phyloP scores from a whole-genome alignment of 1,140 invertebrate genomes.

The Sarcophaga bullata region DNA sequence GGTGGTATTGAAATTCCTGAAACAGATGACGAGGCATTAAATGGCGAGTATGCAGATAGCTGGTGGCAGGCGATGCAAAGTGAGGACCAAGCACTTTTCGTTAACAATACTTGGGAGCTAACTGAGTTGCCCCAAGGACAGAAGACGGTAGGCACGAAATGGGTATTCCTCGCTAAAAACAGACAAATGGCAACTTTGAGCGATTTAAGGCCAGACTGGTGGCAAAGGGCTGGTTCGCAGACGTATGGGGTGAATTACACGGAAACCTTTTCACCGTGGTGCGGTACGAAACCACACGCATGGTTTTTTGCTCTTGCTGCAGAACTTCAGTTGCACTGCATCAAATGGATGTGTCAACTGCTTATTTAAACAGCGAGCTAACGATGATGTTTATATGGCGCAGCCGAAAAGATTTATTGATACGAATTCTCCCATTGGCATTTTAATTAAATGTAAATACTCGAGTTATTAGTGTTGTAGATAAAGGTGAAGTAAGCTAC shows the following conservation, averaged over 20 bases:
- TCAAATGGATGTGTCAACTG: constrained; percentile 65
- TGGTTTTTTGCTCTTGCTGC: constrained; percentile 60
- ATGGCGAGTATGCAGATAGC: neutral
- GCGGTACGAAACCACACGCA: constrained; percentile 58
- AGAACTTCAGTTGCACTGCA: constrained; percentile 53
- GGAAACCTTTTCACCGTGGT: constrained; percentile 63
- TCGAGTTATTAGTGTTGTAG: constrained; percentile 3
- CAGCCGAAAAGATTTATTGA: constrained; percentile 58
- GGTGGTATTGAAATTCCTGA: neutral
- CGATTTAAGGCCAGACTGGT: constrained; percentile 65
- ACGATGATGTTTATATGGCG: constrained; percentile 65
- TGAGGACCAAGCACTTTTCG: constrained; percentile 25
- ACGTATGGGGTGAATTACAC: constrained; percentile 59
- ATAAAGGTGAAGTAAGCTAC: constrained; percentile 16
- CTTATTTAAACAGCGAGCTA: constrained; percentile 66
- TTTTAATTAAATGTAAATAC: constrained; percentile 47
- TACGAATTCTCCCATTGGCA: constrained; percentile 40
- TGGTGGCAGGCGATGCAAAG: constrained; percentile 34
- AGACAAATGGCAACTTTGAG: constrained; percentile 27
- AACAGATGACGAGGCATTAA: constrained; percentile 9
- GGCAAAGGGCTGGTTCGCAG: constrained; percentile 61
- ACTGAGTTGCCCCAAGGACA: constrained; percentile 7
- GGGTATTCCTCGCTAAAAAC: constrained; percentile 40
- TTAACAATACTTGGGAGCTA: constrained; percentile 11
- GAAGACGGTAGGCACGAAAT: constrained; percentile 33